Evolutionary conservation across 2,113 vertebrate species (phyloP), one percentile per base, ranked within the genome.

Genomic region (Scartelaos histophorus): DNA sequence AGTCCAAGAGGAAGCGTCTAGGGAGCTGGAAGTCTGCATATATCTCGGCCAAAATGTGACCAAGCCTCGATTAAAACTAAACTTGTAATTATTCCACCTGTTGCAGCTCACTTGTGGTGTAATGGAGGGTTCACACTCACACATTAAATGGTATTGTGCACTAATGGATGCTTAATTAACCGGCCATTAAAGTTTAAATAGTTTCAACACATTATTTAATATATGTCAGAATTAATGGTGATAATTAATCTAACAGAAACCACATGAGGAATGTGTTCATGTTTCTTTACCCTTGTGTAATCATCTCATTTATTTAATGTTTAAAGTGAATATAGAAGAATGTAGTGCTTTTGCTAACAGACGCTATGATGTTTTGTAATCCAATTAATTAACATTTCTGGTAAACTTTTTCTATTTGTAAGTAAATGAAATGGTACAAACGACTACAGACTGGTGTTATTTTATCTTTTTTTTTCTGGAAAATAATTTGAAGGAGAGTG

Each of bases 121-220:
- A 65, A 84, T 73, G 54, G 70, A 53, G 69, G 60, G 34, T 67
- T 70, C 73, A 64, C 16, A 46, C 65, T 47, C 67, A 75, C 75
- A 78, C 69, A 60, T 70, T 73, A 77, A 22, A 49, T 19, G 68
- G 70, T 57, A 73, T 51, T 66, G 70, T 74, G 79, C 66, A 67
- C 76, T 73, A 70, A 83, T 71, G 60, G 76, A 82, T 38, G 72
- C 66, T 54, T 76, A 79, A 83, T 86, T 81, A 82, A 35, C 73
- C 25, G 57, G 35, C 69, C 56, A 83, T 88, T 84, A 83, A 84
- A 90, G 58, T 78, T 53, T 73, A 76, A 72, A 75, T 74, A 71
- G 66, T 85, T 83, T 81, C 60, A 86, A 83, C 77, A 80, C 66
- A 45, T 80, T 85, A 82, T 88, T 88, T 85, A 82, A 68, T 73